Evolutionary conservation across 2,797 vertebrate species (phyloP).

Genomic region (Triplophysa yarkandensis): DNA sequence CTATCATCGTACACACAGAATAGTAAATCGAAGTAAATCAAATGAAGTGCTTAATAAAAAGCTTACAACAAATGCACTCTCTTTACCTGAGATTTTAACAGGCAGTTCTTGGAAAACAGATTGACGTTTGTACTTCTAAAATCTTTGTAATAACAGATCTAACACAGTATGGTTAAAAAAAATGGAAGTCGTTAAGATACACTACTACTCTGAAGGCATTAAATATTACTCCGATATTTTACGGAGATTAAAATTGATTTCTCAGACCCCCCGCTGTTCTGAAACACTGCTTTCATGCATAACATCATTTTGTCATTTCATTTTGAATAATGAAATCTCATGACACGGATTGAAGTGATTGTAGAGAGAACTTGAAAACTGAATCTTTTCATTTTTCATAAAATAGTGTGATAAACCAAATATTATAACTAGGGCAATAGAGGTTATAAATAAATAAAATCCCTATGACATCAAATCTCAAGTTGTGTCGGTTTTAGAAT

Average conservation of each 20-base stretch:
- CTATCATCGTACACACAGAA: background rate
- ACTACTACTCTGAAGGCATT: background rate
- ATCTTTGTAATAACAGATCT: background rate
- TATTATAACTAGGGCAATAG: too few relatives aligned
- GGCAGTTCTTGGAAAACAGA: background rate
- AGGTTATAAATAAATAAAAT: too few relatives aligned
- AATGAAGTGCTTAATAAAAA: background rate
- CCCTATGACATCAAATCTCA: too few relatives aligned
- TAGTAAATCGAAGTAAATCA: background rate
- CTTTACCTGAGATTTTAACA: background rate
- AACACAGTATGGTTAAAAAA: background rate
- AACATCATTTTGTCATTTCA: background rate
- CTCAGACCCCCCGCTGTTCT: background rate
- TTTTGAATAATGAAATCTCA: background rate
- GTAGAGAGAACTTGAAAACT: background rate
- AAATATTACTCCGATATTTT: background rate
- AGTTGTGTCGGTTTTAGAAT: too few relatives aligned
- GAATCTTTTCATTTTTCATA: background rate
- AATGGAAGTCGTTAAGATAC: background rate
- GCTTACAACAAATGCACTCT: background rate
- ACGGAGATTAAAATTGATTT: background rate
- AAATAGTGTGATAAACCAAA: background rate
- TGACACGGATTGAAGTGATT: slow-evolving; percentile 1
- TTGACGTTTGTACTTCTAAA: background rate
- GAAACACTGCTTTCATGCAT: background rate